phyloP scores from a whole-genome alignment of 2,113 vertebrate genomes.

The Aleadryas rufinucha region DNA sequence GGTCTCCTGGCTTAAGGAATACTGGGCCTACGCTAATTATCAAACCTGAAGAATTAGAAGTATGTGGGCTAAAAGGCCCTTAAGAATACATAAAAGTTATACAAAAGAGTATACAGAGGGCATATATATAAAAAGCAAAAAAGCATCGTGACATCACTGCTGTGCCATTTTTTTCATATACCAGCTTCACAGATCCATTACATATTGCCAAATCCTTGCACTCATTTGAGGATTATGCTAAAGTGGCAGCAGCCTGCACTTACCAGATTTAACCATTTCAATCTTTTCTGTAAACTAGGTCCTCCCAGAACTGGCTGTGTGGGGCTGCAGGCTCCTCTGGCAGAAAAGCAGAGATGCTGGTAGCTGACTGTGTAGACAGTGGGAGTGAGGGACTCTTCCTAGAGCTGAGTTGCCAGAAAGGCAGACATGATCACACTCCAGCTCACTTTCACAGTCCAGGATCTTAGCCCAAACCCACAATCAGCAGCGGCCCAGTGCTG shows the following conservation, averaged over 20 bases:
- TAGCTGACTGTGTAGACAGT: neutral
- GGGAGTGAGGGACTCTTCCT: neutral
- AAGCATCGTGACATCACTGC: no score
- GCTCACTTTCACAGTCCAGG: neutral
- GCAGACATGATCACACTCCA: neutral
- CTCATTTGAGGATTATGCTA: neutral
- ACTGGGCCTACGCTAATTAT: no score
- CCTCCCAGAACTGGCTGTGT: neutral
- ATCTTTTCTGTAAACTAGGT: neutral
- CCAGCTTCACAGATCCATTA: neutral
- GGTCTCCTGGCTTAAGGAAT: no score
- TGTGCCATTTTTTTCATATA: rapidly evolving
- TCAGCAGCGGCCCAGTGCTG: neutral
- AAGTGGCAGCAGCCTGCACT: neutral
- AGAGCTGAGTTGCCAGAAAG: neutral
- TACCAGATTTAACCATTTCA: neutral
- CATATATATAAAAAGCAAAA: no score
- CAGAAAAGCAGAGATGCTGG: neutral
- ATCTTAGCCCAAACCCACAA: neutral
- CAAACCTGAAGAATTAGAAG: no score
- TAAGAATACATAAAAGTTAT: no score
- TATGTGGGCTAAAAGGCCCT: no score
- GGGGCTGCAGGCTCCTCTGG: neutral
- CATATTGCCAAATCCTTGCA: neutral
- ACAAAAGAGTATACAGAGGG: no score